phyloP scores from a whole-genome alignment of 2,888 invertebrate genomes.

The Chrysolina haemoptera region DNA sequence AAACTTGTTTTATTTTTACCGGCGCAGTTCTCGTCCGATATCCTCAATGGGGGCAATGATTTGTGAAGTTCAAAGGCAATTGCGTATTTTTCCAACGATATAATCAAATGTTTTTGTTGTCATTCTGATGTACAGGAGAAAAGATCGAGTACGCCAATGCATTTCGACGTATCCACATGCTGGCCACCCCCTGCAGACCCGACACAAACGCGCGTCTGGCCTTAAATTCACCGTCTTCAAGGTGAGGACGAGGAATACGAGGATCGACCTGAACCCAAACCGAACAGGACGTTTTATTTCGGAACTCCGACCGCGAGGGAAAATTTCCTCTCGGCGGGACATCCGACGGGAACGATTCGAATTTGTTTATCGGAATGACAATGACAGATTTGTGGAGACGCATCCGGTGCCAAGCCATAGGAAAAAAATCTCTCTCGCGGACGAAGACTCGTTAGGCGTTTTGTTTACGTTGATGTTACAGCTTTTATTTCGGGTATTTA shows the following conservation, averaged over 20 bases:
- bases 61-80: too few species aligned
- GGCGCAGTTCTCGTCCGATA: too few species aligned
- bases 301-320: constrained; percentile 53
- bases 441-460: constrained; percentile 40
- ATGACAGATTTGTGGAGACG: constrained; percentile 52
- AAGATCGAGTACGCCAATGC: not conserved
- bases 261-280: constrained; percentile 8
- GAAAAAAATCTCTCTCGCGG: constrained; percentile 17
- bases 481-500: constrained; percentile 38
- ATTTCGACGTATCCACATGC: not conserved
- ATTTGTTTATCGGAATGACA: constrained; percentile 58
- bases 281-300: constrained; percentile 32
- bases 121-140: too few species aligned
- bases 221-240: constrained; percentile 12
- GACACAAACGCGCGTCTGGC: constrained; percentile 6
- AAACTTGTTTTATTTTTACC: too few species aligned
- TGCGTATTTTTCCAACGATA: too few species aligned
- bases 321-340: constrained; percentile 54
- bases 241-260: constrained; percentile 23
- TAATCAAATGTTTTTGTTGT: too few species aligned
- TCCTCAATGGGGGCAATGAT: too few species aligned
- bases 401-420: constrained; percentile 39
- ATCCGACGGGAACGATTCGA: constrained; percentile 44
- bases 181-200: not conserved
- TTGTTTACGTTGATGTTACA: constrained; percentile 41